Percentiles rank a stretch among this genome's conserved stretches.
These are phyloP conservation scores for Ypsolopha scabrella DNA, from an alignment of 2,888 invertebrate genomes.

Conservation along the genomic window DNA sequence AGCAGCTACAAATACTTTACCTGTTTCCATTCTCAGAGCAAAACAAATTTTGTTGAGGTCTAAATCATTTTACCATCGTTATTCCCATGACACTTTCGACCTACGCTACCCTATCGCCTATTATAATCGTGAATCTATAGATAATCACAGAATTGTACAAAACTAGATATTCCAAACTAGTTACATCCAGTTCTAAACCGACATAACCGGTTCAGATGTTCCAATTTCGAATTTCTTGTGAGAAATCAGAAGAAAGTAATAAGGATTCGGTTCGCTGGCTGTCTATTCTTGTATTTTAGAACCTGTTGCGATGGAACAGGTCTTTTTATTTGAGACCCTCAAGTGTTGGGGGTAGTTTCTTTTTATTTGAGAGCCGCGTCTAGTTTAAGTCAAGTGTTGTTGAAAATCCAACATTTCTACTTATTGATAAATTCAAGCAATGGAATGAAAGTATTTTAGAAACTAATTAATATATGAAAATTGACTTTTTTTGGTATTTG, in stretches of 20 bases:
- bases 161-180: conserved; percentile 5
- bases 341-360: neutral
- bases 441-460: too few species aligned
- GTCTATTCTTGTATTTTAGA: conserved; percentile 10
- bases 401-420: too few species aligned
- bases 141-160: conserved; percentile 1
- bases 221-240: conserved; percentile 16
- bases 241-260: conserved; percentile 6
- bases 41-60: too few species aligned
- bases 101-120: conserved; percentile 5
- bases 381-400: too few species aligned
- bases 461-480: too few species aligned
- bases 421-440: too few species aligned
- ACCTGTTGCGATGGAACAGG: conserved; percentile 19
- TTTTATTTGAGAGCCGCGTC: too few species aligned
- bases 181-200: conserved; percentile 2
- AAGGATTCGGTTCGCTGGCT: neutral
- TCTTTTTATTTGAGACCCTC: conserved; percentile 9
- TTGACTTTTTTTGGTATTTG: too few species aligned
- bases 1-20: too few species aligned
- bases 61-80: neutral
- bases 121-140: conserved; percentile 9
- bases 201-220: conserved; percentile 7
- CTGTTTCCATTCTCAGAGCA: too few species aligned
- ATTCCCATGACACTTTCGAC: conserved; percentile 15